phyloP scores from a whole-genome alignment of 2,888 invertebrate genomes.

The Cantharis lateralis region DNA sequence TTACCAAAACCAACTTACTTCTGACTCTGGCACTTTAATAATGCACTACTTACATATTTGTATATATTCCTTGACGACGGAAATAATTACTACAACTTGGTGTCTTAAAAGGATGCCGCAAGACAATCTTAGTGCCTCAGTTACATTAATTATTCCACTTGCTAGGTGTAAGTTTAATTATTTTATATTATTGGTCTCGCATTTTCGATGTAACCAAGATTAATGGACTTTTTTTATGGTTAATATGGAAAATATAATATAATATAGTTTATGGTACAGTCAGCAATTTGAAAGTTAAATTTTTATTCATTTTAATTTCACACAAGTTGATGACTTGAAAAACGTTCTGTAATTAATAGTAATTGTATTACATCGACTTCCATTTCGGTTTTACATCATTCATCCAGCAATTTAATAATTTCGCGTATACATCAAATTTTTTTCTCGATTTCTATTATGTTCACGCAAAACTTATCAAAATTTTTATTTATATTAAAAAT shows the following conservation, averaged over 20 bases:
- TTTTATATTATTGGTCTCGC: conserved; percentile 15
- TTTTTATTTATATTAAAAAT: not conserved
- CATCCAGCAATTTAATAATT: not conserved
- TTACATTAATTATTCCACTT: conserved; percentile 21
- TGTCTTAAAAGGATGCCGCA: conserved; percentile 2
- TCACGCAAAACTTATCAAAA: not conserved
- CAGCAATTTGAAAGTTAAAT: not conserved
- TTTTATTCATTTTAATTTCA: not conserved
- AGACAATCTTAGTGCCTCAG: conserved; percentile 29
- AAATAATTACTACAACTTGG: conserved; percentile 20
- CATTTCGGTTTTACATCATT: not conserved
- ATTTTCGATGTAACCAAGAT: no score
- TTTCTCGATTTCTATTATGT: not conserved
- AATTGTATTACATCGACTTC: not conserved
- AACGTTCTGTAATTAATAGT: not conserved
- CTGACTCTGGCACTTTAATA: conserved; percentile 28
- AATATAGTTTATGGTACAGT: not conserved
- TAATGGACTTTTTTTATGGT: no score
- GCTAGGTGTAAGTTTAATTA: conserved; percentile 27
- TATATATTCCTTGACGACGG: conserved; percentile 16
- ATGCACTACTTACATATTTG: conserved; percentile 14
- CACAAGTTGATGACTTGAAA: not conserved
- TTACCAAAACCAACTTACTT: conserved; percentile 8
- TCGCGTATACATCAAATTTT: not conserved
- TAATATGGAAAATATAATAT: no score